Base-by-base conservation (phyloP, 2,888 invertebrate genomes). In the Perdita meconis region DNA sequence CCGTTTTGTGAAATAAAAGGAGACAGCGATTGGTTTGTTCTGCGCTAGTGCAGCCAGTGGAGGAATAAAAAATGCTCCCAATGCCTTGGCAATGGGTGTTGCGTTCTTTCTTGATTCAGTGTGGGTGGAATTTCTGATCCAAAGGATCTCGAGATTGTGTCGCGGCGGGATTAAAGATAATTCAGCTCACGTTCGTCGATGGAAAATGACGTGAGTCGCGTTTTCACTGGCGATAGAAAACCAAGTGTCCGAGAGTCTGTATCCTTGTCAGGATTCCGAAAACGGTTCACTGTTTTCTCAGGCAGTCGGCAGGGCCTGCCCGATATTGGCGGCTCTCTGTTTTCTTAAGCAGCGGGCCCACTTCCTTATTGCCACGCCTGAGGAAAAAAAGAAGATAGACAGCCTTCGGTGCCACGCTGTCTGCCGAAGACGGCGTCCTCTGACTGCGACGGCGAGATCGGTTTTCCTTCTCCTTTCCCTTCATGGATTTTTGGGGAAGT, bases 321-420 rank as follows among this genome's bases (percentile, higher is more conserved):
- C 89, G 89, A 91, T 90, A 92, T 92, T 90, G 90, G 88, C 87
- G 88, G 87, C 88, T 88, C 85, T 86, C 82, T 91, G 89, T 92
- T 92, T 91, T 92, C 90, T 89, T 88, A 92, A 92, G 90, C 90
- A 89, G 87, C 86, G 87, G 90, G 90, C 88, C 90, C 87, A 90
- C 91, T 92, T 92, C 92, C 92, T 92, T 91, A 91, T 90, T 91
- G 88, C 91, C 84, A 79, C 80, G 81, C 82, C 78, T 78, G 80
- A 51, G 63, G 55, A 57, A 55, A 67, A 47, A 70, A 68, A 67
- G 59, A 84, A 67, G 72, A 84, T 42, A 78, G 77, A 73, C 26
- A 67, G 44, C 38, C 19, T 66, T 84, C 69, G 90, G 90, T 89
- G 90, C 90, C 90, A 90, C 86, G 90, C 90, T 84, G 90, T 90